Evolutionary conservation across 2,888 invertebrate species (phyloP).

Genomic region (Cecidostiba fungosa): DNA sequence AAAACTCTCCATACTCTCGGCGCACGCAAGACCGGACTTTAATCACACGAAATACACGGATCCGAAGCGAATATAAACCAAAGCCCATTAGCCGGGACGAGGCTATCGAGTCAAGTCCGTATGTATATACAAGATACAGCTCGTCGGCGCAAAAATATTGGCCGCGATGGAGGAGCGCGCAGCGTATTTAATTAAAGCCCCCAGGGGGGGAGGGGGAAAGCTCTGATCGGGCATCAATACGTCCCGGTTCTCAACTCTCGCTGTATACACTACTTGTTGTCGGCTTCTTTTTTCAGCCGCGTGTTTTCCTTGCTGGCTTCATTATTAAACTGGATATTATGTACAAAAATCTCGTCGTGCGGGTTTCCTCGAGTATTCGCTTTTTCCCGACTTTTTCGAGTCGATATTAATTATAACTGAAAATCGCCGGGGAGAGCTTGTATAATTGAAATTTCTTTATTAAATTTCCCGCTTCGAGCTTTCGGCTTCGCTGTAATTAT

Average conservation of each 20-base stretch:
- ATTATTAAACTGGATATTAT: slow-evolving; percentile 58
- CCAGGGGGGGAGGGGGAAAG: slow-evolving; percentile 66
- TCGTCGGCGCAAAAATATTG: slow-evolving; percentile 38
- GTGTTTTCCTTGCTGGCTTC: slow-evolving; percentile 33
- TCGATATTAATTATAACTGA: slow-evolving; percentile 28
- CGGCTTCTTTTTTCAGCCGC: slow-evolving; percentile 2
- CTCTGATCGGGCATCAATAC: slow-evolving; percentile 79
- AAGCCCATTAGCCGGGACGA: slow-evolving; percentile 58
- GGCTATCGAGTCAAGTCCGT: slow-evolving; percentile 61
- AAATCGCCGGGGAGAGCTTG: neutral
- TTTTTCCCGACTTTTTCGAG: neutral
- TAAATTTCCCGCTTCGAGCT: neutral
- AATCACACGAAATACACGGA: slow-evolving; percentile 65
- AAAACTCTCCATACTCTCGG: slow-evolving; percentile 44
- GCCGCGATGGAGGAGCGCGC: neutral
- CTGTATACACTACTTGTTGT: slow-evolving; percentile 18
- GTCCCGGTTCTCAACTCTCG: slow-evolving; percentile 73
- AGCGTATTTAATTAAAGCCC: slow-evolving; percentile 79
- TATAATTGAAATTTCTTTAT: neutral
- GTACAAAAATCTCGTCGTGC: slow-evolving; percentile 40
- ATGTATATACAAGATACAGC: slow-evolving; percentile 49
- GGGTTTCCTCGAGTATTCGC: neutral
- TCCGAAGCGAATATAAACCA: slow-evolving; percentile 56
- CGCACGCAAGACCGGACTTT: slow-evolving; percentile 74
- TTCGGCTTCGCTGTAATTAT: neutral